Evolutionary conservation across 2,797 vertebrate genomes (phyloP).

Genomic region (Chanos chanos): DNA sequence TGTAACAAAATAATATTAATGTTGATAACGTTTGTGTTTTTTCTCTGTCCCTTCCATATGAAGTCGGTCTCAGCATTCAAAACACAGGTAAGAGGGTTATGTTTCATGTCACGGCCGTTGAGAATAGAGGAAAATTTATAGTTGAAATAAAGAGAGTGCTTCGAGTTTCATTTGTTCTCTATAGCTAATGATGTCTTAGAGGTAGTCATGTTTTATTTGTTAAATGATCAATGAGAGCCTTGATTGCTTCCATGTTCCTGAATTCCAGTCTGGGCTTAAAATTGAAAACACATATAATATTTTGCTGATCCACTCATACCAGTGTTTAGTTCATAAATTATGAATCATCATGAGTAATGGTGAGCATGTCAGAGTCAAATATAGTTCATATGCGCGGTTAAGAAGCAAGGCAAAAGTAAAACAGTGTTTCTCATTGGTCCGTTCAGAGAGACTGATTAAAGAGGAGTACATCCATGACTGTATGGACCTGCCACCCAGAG

Average conservation of each 20-base stretch:
- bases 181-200: neutral
- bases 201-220: constrained; percentile 9
- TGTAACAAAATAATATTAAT: neutral
- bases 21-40: constrained; percentile 17
- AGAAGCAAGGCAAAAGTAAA: constrained; percentile 5
- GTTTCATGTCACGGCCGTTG: neutral
- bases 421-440: constrained; percentile 30
- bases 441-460: constrained; percentile 62
- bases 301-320: too few species aligned
- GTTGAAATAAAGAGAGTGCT: too few species aligned
- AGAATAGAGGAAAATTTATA: too few species aligned
- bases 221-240: neutral
- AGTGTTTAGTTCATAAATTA: too few species aligned
- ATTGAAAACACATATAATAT: constrained; percentile 10
- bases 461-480: constrained; percentile 71
- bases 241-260: neutral
- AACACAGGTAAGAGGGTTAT: constrained; percentile 48
- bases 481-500: constrained; percentile 58
- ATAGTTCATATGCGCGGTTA: too few species aligned
- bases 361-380: too few species aligned
- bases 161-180: neutral
- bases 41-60: constrained; percentile 5
- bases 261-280: constrained; percentile 13
- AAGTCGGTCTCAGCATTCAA: constrained; percentile 59
- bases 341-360: too few species aligned